These are phyloP conservation scores for Urocyon cinereoargenteus DNA, from an alignment of 2,797 vertebrate species.

Conservation along the genomic window DNA sequence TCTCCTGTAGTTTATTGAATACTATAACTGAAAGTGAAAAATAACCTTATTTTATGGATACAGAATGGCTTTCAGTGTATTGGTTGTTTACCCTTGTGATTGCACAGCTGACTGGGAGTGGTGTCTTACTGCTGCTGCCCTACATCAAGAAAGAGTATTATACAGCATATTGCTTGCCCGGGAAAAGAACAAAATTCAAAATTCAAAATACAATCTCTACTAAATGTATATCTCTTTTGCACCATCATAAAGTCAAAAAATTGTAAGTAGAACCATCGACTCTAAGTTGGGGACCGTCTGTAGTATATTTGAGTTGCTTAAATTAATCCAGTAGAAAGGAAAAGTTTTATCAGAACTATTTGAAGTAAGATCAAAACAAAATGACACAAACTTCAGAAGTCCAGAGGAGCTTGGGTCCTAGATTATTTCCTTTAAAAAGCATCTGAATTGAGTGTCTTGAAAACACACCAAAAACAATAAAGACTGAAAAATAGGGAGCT, in stretches of 20 bases:
- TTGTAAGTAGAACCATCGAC: background rate
- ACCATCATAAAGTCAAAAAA: background rate
- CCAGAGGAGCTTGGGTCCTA: background rate
- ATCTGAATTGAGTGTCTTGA: conserved; percentile 8
- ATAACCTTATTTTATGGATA: background rate
- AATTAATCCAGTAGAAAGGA: conserved; percentile 29
- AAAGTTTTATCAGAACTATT: background rate
- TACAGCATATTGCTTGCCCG: background rate
- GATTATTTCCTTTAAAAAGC: conserved; percentile 4
- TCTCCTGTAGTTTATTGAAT: background rate
- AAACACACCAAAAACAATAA: conserved; percentile 43
- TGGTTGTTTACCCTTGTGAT: background rate
- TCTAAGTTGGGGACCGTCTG: background rate
- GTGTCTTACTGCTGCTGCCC: background rate
- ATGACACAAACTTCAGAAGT: background rate
- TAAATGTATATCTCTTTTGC: background rate
- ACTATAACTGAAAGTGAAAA: background rate
- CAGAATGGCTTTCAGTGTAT: background rate
- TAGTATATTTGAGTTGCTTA: conserved; percentile 31
- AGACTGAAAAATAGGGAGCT: conserved; percentile 3
- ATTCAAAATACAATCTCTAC: background rate
- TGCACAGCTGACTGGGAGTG: background rate
- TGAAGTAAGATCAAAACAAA: conserved; percentile 45
- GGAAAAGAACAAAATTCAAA: background rate
- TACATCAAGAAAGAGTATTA: background rate